A percentile compares a stretch with the other conserved stretches of the same genome.
phyloP scores from a whole-genome alignment of 2,113 vertebrate genomes.

The Nyctereutes procyonoides region DNA sequence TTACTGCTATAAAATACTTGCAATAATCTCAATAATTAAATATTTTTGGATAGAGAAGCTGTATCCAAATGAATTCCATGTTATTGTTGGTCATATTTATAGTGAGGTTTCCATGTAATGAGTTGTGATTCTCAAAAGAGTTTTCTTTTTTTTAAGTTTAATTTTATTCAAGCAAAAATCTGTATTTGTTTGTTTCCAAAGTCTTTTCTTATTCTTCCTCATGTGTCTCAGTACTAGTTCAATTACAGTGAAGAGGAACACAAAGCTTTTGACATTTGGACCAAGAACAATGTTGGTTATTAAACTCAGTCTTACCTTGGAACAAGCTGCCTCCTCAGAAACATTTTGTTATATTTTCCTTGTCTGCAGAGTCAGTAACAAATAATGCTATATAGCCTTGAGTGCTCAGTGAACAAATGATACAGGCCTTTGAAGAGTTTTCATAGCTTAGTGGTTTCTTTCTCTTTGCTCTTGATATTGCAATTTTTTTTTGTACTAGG shows the following conservation, averaged over 20 bases:
- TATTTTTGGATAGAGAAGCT: neutral
- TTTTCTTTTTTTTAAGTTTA: neutral
- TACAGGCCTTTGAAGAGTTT: neutral
- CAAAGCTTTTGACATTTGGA: constrained; percentile 67
- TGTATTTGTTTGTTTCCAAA: constrained; percentile 19
- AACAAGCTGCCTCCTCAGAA: constrained; percentile 42
- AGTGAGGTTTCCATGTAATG: neutral
- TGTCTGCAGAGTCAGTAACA: neutral
- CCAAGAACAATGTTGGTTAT: constrained; percentile 68
- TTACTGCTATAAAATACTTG: neutral
- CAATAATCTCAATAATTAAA: constrained; percentile 12
- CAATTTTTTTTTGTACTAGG: neutral
- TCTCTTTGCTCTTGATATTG: neutral
- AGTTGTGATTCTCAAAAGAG: neutral
- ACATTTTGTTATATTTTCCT: constrained; percentile 49
- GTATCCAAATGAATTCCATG: constrained; percentile 7
- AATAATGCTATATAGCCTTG: neutral
- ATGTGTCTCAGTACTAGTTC: neutral
- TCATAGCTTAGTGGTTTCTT: neutral
- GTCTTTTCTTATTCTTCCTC: neutral
- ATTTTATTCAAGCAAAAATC: constrained; percentile 22
- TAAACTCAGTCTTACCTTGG: constrained; percentile 65
- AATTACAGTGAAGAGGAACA: constrained; percentile 53
- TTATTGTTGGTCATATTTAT: neutral
- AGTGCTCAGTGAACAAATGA: constrained; percentile 50